Evolutionary conservation across 2,888 invertebrate genomes (phyloP).

Genomic region (Hydrotaea cyrtoneurina): DNA sequence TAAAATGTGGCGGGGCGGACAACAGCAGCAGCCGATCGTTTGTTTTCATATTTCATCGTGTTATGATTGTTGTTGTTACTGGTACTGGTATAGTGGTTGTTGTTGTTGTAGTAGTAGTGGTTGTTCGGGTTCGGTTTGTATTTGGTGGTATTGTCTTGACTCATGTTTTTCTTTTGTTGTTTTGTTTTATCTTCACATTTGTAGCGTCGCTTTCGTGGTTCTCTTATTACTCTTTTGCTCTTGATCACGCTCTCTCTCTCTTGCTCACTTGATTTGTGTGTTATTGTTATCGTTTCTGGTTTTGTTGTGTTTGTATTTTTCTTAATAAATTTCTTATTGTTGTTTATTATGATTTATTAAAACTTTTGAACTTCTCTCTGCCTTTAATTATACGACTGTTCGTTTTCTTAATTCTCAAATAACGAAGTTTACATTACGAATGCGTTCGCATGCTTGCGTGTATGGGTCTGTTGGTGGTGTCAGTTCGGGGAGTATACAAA

Average conservation of each 20-base stretch:
- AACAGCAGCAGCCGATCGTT: conserved; percentile 60
- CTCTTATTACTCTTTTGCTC: background rate
- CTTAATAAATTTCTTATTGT: conserved; percentile 43
- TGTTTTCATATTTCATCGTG: conserved; percentile 46
- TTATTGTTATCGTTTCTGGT: conserved; percentile 27
- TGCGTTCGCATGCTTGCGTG: background rate
- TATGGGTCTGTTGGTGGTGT: conserved; percentile 1
- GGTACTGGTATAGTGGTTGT: background rate
- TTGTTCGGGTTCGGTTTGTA: conserved; percentile 51
- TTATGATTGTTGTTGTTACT: conserved; percentile 42
- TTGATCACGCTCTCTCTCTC: background rate
- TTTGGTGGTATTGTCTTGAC: conserved; percentile 64
- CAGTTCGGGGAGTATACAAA: conserved; percentile 24
- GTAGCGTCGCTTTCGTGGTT: conserved; percentile 6
- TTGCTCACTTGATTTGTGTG: background rate
- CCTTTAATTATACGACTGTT: conserved; percentile 35
- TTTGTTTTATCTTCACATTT: conserved; percentile 52
- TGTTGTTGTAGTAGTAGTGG: conserved; percentile 36
- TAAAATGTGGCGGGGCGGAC: conserved; percentile 36
- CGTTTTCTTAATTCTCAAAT: conserved; percentile 21
- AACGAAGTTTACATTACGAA: background rate
- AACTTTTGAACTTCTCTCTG: conserved; percentile 52
- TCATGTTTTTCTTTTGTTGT: conserved; percentile 59
- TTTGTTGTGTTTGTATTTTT: conserved; percentile 31
- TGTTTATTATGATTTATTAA: conserved; percentile 56